A percentile compares a stretch with the other conserved stretches of the same genome.
These are phyloP conservation scores for Podarcis cretensis DNA, from an alignment of 2,113 vertebrate genomes.

Conservation along the genomic window DNA sequence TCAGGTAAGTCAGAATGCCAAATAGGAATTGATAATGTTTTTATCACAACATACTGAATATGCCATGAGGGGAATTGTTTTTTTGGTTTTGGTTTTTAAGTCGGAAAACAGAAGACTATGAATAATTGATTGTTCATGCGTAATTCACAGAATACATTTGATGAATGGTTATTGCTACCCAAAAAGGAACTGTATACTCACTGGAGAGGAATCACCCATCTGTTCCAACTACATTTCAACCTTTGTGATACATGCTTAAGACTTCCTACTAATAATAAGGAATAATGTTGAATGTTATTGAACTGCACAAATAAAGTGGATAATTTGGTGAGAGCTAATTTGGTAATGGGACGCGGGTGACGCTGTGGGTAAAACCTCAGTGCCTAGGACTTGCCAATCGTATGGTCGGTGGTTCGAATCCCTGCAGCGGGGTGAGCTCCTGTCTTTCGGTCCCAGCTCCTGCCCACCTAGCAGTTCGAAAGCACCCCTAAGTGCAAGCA, in stretches of 20 bases:
- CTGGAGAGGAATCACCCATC: constrained; percentile 14
- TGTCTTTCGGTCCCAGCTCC: too few species aligned
- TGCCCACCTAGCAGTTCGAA: too few species aligned
- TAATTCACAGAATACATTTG: constrained; percentile 3
- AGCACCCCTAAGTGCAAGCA: too few species aligned
- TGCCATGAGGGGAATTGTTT: neutral
- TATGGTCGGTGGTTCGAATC: too few species aligned
- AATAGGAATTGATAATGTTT: neutral
- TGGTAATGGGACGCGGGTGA: neutral
- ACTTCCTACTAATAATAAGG: constrained; percentile 2
- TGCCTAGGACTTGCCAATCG: too few species aligned
- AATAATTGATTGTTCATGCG: constrained; percentile 33
- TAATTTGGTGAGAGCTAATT: constrained; percentile 1
- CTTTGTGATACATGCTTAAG: neutral
- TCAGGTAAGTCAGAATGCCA: neutral
- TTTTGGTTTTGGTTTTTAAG: neutral
- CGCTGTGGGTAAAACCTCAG: too few species aligned
- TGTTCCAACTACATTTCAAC: constrained; percentile 11
- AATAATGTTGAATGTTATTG: constrained; percentile 1
- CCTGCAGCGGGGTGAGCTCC: too few species aligned
- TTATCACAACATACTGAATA: constrained; percentile 8
- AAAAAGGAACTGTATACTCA: constrained; percentile 18
- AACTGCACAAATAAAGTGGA: neutral
- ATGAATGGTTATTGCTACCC: constrained; percentile 24
- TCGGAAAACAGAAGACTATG: constrained; percentile 7